Conservation (phyloP, 2,113 vertebrate species). For the Solea senegalensis region DNA sequence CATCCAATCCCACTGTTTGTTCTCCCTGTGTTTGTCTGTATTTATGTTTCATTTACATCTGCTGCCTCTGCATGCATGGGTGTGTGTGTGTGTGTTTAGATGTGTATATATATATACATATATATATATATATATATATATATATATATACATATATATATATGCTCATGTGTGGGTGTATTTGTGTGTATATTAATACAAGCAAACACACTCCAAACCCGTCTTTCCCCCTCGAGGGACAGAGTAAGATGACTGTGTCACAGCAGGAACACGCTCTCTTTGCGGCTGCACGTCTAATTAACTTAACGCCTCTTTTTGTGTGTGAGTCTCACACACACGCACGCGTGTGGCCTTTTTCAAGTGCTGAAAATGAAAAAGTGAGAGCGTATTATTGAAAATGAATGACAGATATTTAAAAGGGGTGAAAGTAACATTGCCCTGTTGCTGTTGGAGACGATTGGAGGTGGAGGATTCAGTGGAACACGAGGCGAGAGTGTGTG, state of each 20-base stretch:
- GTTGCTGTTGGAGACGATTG: conserved; percentile 44
- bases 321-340: background rate
- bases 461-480: too few relatives aligned
- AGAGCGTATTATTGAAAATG: conserved; percentile 37
- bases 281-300: conserved; percentile 77
- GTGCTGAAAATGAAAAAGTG: too few relatives aligned
- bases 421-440: conserved; percentile 8
- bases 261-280: conserved; percentile 68
- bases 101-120: background rate
- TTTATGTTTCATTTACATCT: conserved; percentile 8
- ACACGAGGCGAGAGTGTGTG: too few relatives aligned
- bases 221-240: conserved; percentile 51
- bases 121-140: background rate
- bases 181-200: conserved; percentile 18
- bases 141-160: background rate
- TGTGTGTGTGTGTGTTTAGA: conserved; percentile 1
- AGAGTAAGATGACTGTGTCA: conserved; percentile 56
- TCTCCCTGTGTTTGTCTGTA: conserved; percentile 19
- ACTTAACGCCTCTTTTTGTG: conserved; percentile 67
- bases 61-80: conserved; percentile 2
- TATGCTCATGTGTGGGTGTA: conserved; percentile 16
- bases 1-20: conserved; percentile 6
- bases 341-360: conserved; percentile 13
- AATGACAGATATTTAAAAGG: conserved; percentile 54
- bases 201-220: background rate